Percentiles rank a stretch among this genome's conserved stretches.
These are phyloP conservation scores for Aurelia coerulea DNA, from an alignment of 30 jellyfish, hydroid and myxozoan species.

Conservation along the genomic window DNA sequence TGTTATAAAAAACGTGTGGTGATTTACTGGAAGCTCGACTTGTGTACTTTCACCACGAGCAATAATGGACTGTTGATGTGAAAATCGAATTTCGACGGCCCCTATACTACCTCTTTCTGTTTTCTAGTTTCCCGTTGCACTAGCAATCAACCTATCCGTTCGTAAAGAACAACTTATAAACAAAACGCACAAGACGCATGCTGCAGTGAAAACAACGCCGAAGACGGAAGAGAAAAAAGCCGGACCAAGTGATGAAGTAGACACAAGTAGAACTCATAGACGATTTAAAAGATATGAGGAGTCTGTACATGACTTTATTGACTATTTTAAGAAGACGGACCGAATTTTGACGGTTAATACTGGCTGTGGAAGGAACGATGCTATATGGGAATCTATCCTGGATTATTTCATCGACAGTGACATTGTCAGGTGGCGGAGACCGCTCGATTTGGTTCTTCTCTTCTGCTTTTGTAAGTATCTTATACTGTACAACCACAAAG, in stretches of 20 bases:
- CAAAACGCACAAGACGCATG: slow-evolving; percentile 87
- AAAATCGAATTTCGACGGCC: too few species aligned
- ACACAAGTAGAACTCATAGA: slow-evolving; percentile 88
- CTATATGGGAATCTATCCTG: slow-evolving; percentile 84
- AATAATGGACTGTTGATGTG: too few species aligned
- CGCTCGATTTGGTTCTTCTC: slow-evolving; percentile 65
- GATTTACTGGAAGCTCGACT: too few species aligned
- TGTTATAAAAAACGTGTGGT: too few species aligned
- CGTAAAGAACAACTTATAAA: slow-evolving; percentile 78
- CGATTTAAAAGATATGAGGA: slow-evolving; percentile 77
- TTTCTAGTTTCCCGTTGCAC: slow-evolving; percentile 82
- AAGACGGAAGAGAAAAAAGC: slow-evolving; percentile 18
- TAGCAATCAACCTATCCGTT: slow-evolving; percentile 82
- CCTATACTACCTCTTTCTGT: too few species aligned
- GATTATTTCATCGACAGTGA: slow-evolving; percentile 76
- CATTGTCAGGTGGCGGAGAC: slow-evolving; percentile 59
- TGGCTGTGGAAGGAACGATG: slow-evolving; percentile 73
- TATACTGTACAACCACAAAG: neutral
- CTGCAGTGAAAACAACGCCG: slow-evolving; percentile 71
- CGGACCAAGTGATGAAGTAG: slow-evolving; percentile 91
- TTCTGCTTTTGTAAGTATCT: slow-evolving; percentile 76
- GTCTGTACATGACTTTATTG: slow-evolving; percentile 83
- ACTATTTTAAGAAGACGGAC: slow-evolving; percentile 58
- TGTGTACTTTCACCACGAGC: too few species aligned
- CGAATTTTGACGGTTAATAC: slow-evolving; percentile 88